Conservation (phyloP, 1,140 invertebrate species). For the Drosophila pachea region DNA sequence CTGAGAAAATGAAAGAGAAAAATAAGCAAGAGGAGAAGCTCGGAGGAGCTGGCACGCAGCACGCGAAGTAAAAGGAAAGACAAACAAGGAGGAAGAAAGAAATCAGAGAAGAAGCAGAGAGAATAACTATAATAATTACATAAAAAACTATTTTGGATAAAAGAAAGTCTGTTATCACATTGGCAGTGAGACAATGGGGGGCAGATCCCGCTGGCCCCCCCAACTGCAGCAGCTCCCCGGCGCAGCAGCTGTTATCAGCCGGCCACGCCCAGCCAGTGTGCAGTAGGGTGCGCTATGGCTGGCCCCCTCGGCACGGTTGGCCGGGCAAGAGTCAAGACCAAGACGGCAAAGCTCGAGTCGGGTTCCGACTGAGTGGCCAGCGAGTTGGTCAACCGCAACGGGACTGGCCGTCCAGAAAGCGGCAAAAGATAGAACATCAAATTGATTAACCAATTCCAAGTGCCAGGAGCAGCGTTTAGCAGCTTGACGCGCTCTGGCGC, state of each 20-base stretch:
- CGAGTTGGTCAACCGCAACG: constrained; percentile 72
- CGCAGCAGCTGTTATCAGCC: constrained; percentile 24
- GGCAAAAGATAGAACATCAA: constrained; percentile 33
- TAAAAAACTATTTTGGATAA: too few relatives aligned
- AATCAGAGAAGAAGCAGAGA: too few relatives aligned
- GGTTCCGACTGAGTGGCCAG: constrained; percentile 62
- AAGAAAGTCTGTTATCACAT: too few relatives aligned
- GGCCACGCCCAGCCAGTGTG: constrained; percentile 23
- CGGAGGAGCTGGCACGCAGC: too few relatives aligned
- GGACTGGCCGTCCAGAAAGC: constrained; percentile 14
- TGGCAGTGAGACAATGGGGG: too few relatives aligned
- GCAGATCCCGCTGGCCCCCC: not conserved
- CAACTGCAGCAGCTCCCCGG: not conserved
- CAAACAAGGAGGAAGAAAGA: too few relatives aligned
- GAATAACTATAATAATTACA: too few relatives aligned
- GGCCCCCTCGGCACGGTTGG: constrained; percentile 17
- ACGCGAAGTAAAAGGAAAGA: not conserved
- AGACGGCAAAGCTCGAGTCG: constrained; percentile 3
- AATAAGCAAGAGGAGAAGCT: not conserved
- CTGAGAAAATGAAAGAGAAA: not conserved
- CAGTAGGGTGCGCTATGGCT: constrained; percentile 32
- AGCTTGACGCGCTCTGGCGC: constrained; percentile 55
- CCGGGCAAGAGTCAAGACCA: constrained; percentile 25
- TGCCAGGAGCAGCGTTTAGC: constrained; percentile 45
- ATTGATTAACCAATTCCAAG: constrained; percentile 55